phyloP scores from a whole-genome alignment of 2,113 vertebrate species.

The Macrotis lagotis region DNA sequence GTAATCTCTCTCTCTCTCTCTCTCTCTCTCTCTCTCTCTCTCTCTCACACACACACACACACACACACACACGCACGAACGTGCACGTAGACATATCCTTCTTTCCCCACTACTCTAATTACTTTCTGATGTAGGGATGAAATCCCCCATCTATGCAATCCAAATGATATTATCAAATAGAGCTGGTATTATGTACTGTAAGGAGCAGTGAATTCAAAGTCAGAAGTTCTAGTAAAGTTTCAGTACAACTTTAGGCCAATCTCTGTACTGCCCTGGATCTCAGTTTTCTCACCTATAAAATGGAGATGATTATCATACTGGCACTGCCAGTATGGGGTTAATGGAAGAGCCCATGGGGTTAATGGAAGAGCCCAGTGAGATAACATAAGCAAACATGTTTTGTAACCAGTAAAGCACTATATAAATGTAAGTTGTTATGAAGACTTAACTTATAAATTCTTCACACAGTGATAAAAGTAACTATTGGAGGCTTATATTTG shows the following conservation, averaged over 20 bases:
- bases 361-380: neutral
- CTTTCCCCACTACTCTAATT: constrained; percentile 66
- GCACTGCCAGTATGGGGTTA: neutral
- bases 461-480: constrained; percentile 57
- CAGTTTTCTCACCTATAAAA: neutral
- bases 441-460: constrained; percentile 65
- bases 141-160: constrained; percentile 65
- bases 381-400: neutral
- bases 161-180: constrained; percentile 50
- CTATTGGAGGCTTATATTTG: constrained; percentile 65
- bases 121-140: constrained; percentile 73
- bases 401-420: neutral
- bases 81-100: too few relatives aligned
- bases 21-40: too few relatives aligned
- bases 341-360: neutral
- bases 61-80: too few relatives aligned
- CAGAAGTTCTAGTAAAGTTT: neutral
- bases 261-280: neutral
- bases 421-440: constrained; percentile 28
- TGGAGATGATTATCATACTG: neutral
- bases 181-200: neutral
- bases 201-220: neutral
- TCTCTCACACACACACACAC: too few relatives aligned
- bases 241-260: neutral
- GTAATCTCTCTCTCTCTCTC: constrained; percentile 66